Evolutionary conservation across 1,140 invertebrate genomes (phyloP), one percentile per base, ranked within the genome.

Genomic region (Saccostrea echinata): DNA sequence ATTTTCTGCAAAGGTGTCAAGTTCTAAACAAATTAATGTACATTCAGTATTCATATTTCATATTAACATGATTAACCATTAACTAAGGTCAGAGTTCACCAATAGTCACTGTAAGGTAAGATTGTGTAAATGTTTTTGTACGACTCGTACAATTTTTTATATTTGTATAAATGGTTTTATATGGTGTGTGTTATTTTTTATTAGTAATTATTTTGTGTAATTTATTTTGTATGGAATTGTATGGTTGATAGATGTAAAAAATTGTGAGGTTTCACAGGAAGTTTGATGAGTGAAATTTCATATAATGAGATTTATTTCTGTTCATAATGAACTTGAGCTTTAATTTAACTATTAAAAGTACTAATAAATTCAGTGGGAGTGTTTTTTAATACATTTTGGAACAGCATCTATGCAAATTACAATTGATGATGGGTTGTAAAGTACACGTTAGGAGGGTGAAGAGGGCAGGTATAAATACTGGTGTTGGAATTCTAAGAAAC

Each of bases 211-310:
- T n/a, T n/a, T 30, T 76, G 68, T 76, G 68, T 76, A 76, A 76
- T 76, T 76, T 76, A 76, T 76, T 76, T 76, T 76, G 68, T 76
- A 76, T 76, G 68, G 27, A 76, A 30, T 76, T 76, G 55, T 76
- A 33, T 61, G 55, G 11, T 30, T 33, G 68, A 33, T 76, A 16
- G 68, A 76, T 76, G 68, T 76, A 76, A 27, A 76, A 76, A 16
- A 33, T 76, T 33, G 24, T 76, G 68, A 76, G 27, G 30, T 76
- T 76, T 76, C 68, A 76, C 68, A 16, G 68, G 27, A 76, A 76
- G 24, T 30, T 11, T 76, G 68, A 76, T 18, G 68, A 18, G 68
- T 76, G 68, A 33, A 33, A 76, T 76, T 11, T 76, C 68, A 76
- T 76, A 3, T 30, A 18, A 76, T 76, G 68, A 76, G 68, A 76